Evolutionary conservation across 30 jellyfish, hydroid and myxozoan genomes (phyloP).

Genomic region (Turritopsis dohrnii): DNA sequence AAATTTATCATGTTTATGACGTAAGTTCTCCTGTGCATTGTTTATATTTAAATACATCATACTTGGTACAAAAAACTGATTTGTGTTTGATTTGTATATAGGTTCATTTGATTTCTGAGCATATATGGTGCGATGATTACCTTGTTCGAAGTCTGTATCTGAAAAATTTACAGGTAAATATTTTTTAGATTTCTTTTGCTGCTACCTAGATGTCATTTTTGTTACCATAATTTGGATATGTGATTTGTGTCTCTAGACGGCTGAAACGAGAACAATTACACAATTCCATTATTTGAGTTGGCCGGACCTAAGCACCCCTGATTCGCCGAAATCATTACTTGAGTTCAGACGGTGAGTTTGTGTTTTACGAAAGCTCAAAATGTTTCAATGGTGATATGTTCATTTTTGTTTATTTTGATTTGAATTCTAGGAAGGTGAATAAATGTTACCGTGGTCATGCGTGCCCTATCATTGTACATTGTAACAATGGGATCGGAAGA

Average conservation of each 20-base stretch:
- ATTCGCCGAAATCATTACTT: constrained; percentile 73
- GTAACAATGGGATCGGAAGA: constrained; percentile 94
- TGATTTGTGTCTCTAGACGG: constrained; percentile 47
- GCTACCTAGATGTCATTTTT: neutral
- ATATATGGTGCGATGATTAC: constrained; percentile 96
- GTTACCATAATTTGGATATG: neutral
- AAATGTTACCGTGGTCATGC: constrained; percentile 96
- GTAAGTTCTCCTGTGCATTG: constrained; percentile 18
- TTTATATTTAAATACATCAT: neutral
- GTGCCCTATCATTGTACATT: constrained; percentile 88
- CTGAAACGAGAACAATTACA: constrained; percentile 85
- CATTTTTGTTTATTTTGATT: neutral
- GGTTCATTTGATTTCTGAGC: constrained; percentile 95
- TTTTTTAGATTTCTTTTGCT: neutral
- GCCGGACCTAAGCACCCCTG: constrained; percentile 93
- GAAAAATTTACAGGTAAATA: constrained; percentile 78
- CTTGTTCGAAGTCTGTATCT: constrained; percentile 80
- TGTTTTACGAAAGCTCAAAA: neutral
- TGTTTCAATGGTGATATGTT: neutral
- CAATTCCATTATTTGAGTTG: constrained; percentile 90
- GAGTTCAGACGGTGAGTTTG: constrained; percentile 77
- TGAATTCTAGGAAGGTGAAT: constrained; percentile 72
- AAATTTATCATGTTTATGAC: constrained; percentile 74
- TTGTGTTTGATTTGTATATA: constrained; percentile 8
- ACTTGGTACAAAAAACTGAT: too few relatives aligned